A percentile compares a stretch with the other conserved stretches of the same genome.
Evolutionary conservation across 2,113 vertebrate species (phyloP).

Genomic region (Peucedramus taeniatus): DNA sequence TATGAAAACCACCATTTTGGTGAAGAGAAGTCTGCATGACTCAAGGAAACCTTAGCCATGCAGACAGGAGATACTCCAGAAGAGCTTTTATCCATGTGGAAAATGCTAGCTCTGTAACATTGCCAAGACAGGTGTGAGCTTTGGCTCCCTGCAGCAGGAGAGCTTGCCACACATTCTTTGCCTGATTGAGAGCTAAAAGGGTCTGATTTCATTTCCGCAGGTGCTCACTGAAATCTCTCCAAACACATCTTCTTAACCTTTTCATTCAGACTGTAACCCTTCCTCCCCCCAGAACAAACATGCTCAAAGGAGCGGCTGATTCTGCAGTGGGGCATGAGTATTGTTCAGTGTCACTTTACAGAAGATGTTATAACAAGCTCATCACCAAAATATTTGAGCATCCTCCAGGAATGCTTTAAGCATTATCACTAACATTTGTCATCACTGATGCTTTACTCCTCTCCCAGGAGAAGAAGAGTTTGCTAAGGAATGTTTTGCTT

Average conservation of each 20-base stretch:
- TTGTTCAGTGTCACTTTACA: constrained; percentile 52
- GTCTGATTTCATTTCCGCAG: constrained; percentile 62
- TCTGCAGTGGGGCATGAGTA: constrained; percentile 38
- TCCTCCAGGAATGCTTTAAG: constrained; percentile 33
- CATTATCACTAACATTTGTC: constrained; percentile 22
- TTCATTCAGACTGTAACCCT: constrained; percentile 18
- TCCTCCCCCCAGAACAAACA: constrained; percentile 23
- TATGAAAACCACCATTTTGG: neutral
- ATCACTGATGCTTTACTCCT: neutral
- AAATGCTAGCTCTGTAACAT: constrained; percentile 35
- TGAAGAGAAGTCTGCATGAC: neutral
- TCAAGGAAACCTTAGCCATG: neutral
- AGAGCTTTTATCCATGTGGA: constrained; percentile 26
- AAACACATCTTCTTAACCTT: constrained; percentile 62
- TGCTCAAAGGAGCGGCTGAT: neutral
- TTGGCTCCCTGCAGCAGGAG: constrained; percentile 62
- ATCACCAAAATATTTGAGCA: constrained; percentile 58
- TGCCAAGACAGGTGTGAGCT: constrained; percentile 61
- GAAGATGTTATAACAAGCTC: constrained; percentile 37
- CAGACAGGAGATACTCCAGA: neutral
- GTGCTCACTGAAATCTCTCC: constrained; percentile 52
- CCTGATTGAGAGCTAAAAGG: constrained; percentile 58
- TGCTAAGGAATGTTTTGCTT: neutral
- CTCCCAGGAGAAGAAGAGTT: neutral
- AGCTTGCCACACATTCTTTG: constrained; percentile 44